Conservation (phyloP, 2,888 invertebrate species). For the Chydorus sphaericus region DNA sequence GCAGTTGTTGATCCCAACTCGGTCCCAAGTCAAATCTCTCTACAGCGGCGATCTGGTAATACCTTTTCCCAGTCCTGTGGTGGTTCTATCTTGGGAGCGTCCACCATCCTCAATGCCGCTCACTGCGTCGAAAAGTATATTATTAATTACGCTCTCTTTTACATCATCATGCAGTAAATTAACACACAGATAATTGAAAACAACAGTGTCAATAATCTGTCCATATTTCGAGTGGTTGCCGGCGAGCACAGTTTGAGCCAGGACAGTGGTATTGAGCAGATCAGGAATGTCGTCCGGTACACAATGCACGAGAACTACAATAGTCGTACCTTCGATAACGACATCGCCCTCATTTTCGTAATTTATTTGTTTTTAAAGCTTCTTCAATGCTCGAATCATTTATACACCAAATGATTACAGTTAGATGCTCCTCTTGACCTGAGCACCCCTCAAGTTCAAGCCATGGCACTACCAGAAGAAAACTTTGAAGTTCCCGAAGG, state of each 20-base stretch:
- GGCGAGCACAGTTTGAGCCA: neutral
- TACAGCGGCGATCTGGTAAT: slow-evolving; percentile 13
- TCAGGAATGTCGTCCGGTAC: neutral
- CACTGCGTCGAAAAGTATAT: slow-evolving; percentile 11
- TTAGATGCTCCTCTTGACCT: too few relatives aligned
- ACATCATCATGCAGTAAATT: too few relatives aligned
- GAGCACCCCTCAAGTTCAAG: neutral
- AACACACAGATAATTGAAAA: too few relatives aligned
- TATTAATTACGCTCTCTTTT: neutral
- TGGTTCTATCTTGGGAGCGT: slow-evolving; percentile 9
- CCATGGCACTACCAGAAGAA: slow-evolving; percentile 20
- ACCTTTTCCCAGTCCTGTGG: slow-evolving; percentile 16
- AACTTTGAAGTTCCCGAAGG: slow-evolving; percentile 19
- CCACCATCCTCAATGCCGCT: slow-evolving; percentile 5
- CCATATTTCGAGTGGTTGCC: slow-evolving; percentile 5
- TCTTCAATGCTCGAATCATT: too few relatives aligned
- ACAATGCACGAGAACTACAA: slow-evolving; percentile 1
- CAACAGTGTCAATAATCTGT: too few relatives aligned
- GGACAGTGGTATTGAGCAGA: slow-evolving; percentile 1
- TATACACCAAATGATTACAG: too few relatives aligned
- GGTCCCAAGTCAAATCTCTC: slow-evolving; percentile 16
- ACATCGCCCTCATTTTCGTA: slow-evolving; percentile 43
- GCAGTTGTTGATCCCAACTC: slow-evolving; percentile 6
- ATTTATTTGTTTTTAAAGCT: too few relatives aligned
- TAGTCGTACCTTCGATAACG: slow-evolving; percentile 31